Evolutionary conservation across 1,140 invertebrate species (phyloP), one percentile per base, ranked within the genome.

Genomic region (Procambarus clarkii): DNA sequence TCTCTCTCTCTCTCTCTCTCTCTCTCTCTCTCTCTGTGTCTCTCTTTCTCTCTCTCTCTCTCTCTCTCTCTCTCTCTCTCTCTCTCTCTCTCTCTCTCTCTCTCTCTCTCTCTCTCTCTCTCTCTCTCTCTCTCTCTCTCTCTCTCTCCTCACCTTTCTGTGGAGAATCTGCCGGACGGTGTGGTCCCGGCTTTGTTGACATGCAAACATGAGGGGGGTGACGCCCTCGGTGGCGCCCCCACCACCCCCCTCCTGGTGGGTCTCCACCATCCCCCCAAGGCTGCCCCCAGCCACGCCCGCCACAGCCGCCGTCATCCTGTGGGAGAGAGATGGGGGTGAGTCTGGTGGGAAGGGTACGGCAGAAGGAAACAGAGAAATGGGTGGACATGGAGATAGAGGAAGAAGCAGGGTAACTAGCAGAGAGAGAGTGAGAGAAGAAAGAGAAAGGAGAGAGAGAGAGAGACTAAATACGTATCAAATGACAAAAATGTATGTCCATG

Each of bases 151-250:
- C n/a, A 95, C 95, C 93, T 95, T 94, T 93, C 93, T 94, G 21
- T 93, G 91, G 21, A 95, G 93, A 11, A 95, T 94, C 64, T 91
- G 92, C 69, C 94, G 92, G n/a, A 95, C 95, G 86, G 94, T 94
- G 77, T 94, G 92, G 48, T 93, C 95, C 96, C 94, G 93, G 21
- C 94, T 94, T 94, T 98, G 97, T 95, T 98, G 97, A 94, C 97
- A 98, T 93, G 97, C 97, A 94, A 98, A 97, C 97, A 98, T 98
- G 93, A 98, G 96, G 84, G 96, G 96, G 83, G 97, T 97, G 78
- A 96, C 96, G n/a, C 96, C 94, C 58, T 93, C 93, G 44, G 79
- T 89, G 24, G 48, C 69, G 21, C 85, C 84, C 11, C 84, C 83
- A 24, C 13, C 34, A 24, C 3, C 83, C 21, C 64, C 34, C 13